Conservation (phyloP, 2,113 vertebrate genomes). For the Zootoca vivipara region DNA sequence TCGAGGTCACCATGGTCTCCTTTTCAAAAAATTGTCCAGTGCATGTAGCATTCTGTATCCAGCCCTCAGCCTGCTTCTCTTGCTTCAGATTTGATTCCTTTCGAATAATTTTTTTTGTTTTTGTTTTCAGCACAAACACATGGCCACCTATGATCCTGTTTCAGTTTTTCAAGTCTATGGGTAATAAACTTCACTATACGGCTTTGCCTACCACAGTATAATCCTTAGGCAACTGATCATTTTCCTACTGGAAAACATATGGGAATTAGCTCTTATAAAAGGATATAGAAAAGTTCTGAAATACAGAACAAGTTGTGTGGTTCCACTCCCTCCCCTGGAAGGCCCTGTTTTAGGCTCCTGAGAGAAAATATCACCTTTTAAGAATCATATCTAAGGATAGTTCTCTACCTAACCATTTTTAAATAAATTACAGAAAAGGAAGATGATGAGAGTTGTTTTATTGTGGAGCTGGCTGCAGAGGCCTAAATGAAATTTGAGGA, state of each 20-base stretch:
- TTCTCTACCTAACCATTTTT: constrained; percentile 21
- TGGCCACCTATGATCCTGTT: not conserved
- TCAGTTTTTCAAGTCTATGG: not conserved
- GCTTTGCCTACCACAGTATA: constrained; percentile 34
- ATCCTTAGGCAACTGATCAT: constrained; percentile 27
- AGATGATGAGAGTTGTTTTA: not conserved
- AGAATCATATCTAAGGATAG: constrained; percentile 19
- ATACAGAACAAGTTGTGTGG: constrained; percentile 25
- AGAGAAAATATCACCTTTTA: not conserved
- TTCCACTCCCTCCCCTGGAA: constrained; percentile 19
- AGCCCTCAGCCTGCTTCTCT: not conserved
- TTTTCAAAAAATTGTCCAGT: not conserved
- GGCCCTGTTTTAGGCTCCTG: not conserved
- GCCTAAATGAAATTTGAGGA: constrained; percentile 24
- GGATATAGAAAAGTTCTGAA: constrained; percentile 24
- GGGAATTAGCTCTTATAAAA: constrained; percentile 52
- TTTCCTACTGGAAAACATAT: constrained; percentile 39
- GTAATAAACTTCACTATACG: constrained; percentile 34
- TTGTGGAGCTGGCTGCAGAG: not conserved
- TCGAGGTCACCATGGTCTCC: no score
- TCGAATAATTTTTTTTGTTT: not conserved
- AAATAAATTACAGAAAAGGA: not conserved
- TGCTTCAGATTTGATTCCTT: not conserved
- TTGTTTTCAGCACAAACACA: not conserved
- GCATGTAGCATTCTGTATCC: not conserved